A percentile compares a stretch with the other conserved stretches of the same genome.
Conservation (phyloP, 2,797 vertebrate genomes). For the Darevskia mixta region DNA sequence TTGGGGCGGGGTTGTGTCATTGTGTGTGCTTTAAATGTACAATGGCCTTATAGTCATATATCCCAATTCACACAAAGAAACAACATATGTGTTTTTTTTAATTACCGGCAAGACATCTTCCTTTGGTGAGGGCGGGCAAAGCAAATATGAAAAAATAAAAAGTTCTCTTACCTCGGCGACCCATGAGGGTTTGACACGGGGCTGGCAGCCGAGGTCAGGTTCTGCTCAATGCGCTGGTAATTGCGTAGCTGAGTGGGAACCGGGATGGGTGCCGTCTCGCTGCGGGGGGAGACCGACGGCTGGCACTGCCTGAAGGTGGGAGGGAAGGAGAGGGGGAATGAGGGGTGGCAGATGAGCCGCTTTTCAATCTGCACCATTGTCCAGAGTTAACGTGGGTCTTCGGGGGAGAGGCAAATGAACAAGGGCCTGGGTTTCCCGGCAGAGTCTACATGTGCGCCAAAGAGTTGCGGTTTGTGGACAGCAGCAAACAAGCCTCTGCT, state of each 20-base stretch:
- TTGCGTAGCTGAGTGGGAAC: constrained; percentile 97
- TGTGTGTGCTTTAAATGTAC: too few species aligned
- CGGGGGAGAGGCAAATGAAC: not conserved
- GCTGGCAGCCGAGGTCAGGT: constrained; percentile 92
- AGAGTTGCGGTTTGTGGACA: not conserved
- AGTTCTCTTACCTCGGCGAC: constrained; percentile 89
- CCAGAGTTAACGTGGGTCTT: constrained; percentile 37
- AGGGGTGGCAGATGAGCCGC: constrained; percentile 39
- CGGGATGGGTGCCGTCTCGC: constrained; percentile 92
- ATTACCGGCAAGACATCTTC: too few species aligned
- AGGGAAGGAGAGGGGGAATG: constrained; percentile 60
- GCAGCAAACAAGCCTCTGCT: not conserved
- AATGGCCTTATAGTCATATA: too few species aligned
- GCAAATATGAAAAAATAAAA: not conserved
- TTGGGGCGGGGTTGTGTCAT: too few species aligned
- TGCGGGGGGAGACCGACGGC: constrained; percentile 87
- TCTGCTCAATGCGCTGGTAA: constrained; percentile 97
- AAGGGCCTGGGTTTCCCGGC: not conserved
- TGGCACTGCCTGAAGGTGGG: constrained; percentile 76
- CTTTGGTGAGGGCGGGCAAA: not conserved
- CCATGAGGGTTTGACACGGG: constrained; percentile 86
- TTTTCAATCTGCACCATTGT: constrained; percentile 50
- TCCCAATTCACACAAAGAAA: too few species aligned
- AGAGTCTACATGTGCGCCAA: not conserved
- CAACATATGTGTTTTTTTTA: too few species aligned